Conservation (phyloP, 2,797 vertebrate genomes). For the Silurus lanzhouensis region DNA sequence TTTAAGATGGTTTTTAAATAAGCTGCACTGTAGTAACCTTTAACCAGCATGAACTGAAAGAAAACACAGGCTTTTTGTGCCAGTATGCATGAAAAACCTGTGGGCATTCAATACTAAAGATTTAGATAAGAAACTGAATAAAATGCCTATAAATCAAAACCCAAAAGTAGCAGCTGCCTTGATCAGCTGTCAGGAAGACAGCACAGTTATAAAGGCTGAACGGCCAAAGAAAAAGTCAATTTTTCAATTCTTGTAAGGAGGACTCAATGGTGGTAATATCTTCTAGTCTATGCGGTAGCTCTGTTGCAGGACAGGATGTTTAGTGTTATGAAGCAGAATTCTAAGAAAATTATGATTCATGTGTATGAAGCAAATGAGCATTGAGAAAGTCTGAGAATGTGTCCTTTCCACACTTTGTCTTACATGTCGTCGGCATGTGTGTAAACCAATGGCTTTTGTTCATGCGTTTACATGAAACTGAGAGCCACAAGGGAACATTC, state of each 20-base stretch:
- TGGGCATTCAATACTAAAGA: constrained; percentile 3
- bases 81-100: neutral
- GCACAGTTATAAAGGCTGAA: neutral
- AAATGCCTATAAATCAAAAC: neutral
- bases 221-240: constrained; percentile 34
- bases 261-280: constrained; percentile 42
- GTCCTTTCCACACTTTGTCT: neutral
- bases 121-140: neutral
- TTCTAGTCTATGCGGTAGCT: neutral
- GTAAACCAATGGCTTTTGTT: neutral
- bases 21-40: neutral
- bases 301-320: neutral
- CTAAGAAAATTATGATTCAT: neutral
- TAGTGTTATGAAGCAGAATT: neutral
- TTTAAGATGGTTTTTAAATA: neutral
- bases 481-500: neutral
- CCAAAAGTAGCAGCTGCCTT: constrained; percentile 2
- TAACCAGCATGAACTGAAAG: neutral
- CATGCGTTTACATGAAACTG: neutral
- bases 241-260: constrained; percentile 17
- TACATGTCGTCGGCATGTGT: neutral
- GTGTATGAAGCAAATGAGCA: constrained; percentile 1
- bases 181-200: neutral
- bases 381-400: neutral
- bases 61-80: neutral